Conservation (phyloP, 2,113 vertebrate genomes). For the Muntiacus muntjak region DNA sequence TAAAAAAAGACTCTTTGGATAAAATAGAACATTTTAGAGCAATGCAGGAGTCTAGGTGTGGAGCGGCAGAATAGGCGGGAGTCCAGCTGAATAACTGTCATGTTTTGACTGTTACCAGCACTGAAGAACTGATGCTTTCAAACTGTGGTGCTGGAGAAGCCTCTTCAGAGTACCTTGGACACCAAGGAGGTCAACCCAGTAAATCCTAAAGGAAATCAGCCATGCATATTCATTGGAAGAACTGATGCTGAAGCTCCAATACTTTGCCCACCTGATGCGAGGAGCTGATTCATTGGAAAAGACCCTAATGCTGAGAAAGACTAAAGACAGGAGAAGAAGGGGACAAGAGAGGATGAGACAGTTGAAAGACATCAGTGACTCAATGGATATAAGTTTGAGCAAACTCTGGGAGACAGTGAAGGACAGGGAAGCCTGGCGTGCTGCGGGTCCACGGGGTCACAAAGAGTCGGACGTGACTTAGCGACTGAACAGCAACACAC, state of each 20-base stretch:
- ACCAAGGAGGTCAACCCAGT: neutral
- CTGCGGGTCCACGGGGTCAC: neutral
- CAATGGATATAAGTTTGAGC: neutral
- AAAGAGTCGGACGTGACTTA: neutral
- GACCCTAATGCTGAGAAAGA: neutral
- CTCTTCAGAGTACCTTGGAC: neutral
- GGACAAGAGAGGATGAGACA: neutral
- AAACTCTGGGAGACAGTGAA: neutral
- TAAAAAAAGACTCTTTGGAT: neutral
- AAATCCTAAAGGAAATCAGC: neutral
- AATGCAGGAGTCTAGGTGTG: accelerated
- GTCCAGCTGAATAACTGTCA: no score
- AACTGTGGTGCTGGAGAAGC: neutral
- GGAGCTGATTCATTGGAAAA: neutral
- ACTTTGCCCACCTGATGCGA: neutral
- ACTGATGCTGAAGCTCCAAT: neutral
- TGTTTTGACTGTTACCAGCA: neutral
- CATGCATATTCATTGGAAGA: neutral
- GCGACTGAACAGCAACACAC: accelerated
- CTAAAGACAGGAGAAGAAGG: neutral
- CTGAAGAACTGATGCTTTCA: neutral
- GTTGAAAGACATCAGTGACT: neutral
- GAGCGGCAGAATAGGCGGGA: accelerated
- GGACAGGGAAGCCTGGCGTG: neutral
- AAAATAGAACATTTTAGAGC: neutral